These are phyloP conservation scores for Zaprionus obscuricornis DNA, from an alignment of 2,888 invertebrate genomes.

Conservation along the genomic window DNA sequence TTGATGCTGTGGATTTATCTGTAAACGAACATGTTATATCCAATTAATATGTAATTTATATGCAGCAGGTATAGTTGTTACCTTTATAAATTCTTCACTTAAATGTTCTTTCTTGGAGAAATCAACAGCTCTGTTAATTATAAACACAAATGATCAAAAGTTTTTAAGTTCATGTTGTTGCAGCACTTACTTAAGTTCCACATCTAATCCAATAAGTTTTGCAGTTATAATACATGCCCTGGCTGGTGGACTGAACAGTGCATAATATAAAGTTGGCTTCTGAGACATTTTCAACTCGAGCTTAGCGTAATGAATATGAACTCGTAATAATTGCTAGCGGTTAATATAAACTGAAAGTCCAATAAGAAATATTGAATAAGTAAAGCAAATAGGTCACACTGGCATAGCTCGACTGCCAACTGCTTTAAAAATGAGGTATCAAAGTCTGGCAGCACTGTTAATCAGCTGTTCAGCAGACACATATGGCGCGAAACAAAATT, in stretches of 20 bases:
- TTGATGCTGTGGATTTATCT: constrained; percentile 86
- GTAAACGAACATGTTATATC: constrained; percentile 1
- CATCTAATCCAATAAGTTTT: constrained; percentile 83
- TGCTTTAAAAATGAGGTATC: neutral
- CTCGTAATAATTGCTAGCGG: neutral
- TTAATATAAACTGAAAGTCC: no score
- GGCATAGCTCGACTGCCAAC: constrained; percentile 29
- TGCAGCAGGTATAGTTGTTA: constrained; percentile 21
- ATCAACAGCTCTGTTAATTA: constrained; percentile 82
- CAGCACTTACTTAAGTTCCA: constrained; percentile 81
- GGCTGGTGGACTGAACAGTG: constrained; percentile 84
- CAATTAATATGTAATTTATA: neutral
- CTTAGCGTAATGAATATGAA: constrained; percentile 8
- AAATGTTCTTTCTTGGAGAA: constrained; percentile 82
- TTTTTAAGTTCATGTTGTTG: neutral
- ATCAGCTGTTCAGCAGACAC: constrained; percentile 16
- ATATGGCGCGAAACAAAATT: constrained; percentile 8
- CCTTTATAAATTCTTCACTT: constrained; percentile 82
- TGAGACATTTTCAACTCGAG: constrained; percentile 23
- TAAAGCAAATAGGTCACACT: constrained; percentile 20
- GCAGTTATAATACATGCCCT: constrained; percentile 84
- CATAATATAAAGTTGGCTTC: constrained; percentile 82
- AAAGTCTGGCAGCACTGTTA: constrained; percentile 26
- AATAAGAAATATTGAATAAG: no score
- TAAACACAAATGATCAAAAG: neutral